Evolutionary conservation across 2,888 invertebrate species (phyloP).

Genomic region (Cataglyphis rosenhaueri): DNA sequence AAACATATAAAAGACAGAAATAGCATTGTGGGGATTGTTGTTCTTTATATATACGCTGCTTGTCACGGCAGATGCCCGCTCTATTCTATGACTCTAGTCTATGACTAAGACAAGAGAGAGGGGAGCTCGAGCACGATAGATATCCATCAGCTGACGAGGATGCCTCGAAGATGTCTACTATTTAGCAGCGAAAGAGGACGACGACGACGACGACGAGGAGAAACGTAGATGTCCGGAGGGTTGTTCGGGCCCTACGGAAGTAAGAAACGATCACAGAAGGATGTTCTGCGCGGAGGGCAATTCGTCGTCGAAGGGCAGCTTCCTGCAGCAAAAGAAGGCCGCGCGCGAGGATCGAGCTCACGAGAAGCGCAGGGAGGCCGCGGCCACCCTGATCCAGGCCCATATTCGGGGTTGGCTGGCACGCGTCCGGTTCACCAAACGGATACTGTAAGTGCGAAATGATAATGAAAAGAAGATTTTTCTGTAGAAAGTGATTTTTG

Average conservation of each 20-base stretch:
- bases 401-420: slow-evolving; percentile 91
- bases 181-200: slow-evolving; percentile 27
- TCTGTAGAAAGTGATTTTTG: not conserved
- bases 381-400: slow-evolving; percentile 92
- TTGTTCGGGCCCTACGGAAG: slow-evolving; percentile 31
- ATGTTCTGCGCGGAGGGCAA: slow-evolving; percentile 90
- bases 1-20: too few relatives aligned
- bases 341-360: slow-evolving; percentile 95
- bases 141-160: slow-evolving; percentile 48
- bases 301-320: slow-evolving; percentile 90
- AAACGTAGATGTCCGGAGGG: slow-evolving; percentile 21
- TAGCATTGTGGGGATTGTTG: too few relatives aligned
- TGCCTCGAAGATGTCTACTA: slow-evolving; percentile 40
- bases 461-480: too few relatives aligned
- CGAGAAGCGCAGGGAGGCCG: slow-evolving; percentile 92
- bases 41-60: too few relatives aligned
- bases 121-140: not conserved
- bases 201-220: slow-evolving; percentile 39
- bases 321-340: slow-evolving; percentile 96
- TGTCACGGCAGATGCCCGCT: too few relatives aligned
- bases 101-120: not conserved
- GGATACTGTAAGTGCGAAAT: slow-evolving; percentile 90
- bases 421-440: slow-evolving; percentile 88
- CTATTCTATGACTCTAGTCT: too few relatives aligned
- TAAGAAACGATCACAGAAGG: slow-evolving; percentile 59